Evolutionary conservation across 2,113 vertebrate genomes (phyloP), one percentile per base, ranked within the genome.

Genomic region (Xiphophorus maculatus): DNA sequence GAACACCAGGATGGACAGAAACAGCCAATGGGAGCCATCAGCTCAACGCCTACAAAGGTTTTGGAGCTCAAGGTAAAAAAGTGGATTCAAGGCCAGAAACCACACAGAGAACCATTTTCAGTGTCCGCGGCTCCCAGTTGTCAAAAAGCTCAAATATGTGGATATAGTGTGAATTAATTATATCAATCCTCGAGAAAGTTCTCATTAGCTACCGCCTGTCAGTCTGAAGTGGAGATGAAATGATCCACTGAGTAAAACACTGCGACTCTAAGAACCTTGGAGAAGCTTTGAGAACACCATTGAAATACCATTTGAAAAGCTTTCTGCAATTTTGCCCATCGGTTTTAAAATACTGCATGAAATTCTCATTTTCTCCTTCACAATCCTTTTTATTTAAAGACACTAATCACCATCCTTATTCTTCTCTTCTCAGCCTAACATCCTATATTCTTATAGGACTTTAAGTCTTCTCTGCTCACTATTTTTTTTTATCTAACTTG

Each of bases 41-140:
- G 87, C 73, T 95, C 94, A 63, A 96, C 95, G 0, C 94, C 95
- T 1, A 95, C 93, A 7, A 97, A 93, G 91, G 96, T 96, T 87
- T 95, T 96, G 84, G 98, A 99, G 82, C 89, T 98, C 29, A 99
- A 99, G 97, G 98, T 99, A 12, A 96, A 37, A 69, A 17, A 7
- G 1, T 14, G 68, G 19, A 67, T 28, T 29, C 22, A 64, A 22
- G 30, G 3, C 32, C 32, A 32, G 29, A 33, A 19, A 17, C 28
- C 12, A 1, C 29, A 44, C 19, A 17, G 60, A n/a, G 19, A 63
- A 63, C 15, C 6, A 25, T 62, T 48, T 32, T 60, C 51, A 58
- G 51, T 2, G 6, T 48, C 35, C 10, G 1, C 17, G 5, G 44
- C 44, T n/a, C 51, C 25, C 25, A 33, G 33, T 4, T 58, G 3